Evolutionary conservation across 2,888 invertebrate genomes (phyloP).

Genomic region (Baccha elongata): DNA sequence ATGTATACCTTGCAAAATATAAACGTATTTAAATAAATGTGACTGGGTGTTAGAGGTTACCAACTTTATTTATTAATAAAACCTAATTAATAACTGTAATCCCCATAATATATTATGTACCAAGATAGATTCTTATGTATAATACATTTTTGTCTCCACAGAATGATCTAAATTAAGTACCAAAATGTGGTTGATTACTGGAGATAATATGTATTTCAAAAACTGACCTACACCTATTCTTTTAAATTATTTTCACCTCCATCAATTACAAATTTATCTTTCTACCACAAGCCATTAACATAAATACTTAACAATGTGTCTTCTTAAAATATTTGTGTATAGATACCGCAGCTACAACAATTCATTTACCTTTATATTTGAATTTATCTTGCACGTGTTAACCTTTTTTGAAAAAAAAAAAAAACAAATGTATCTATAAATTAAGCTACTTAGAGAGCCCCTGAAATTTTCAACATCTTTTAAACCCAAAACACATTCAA

Average conservation of each 20-base stretch:
- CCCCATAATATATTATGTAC: no score
- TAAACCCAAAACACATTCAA: not conserved
- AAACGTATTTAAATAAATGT: no score
- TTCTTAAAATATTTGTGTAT: conserved; percentile 25
- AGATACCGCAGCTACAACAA: not conserved
- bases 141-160: no score
- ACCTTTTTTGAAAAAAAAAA: not conserved
- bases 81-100: no score
- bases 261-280: conserved; percentile 30
- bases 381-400: conserved; percentile 17
- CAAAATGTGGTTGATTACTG: no score
- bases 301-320: conserved; percentile 25
- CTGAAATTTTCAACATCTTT: conserved; percentile 1
- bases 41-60: no score
- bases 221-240: not conserved
- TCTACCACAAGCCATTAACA: conserved; percentile 12
- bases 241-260: not conserved
- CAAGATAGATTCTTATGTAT: no score
- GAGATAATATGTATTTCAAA: not conserved
- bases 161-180: no score
- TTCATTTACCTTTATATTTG: conserved; percentile 16
- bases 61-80: no score
- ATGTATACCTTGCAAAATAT: no score
- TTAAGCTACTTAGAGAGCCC: conserved; percentile 11
- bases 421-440: not conserved